Conservation (phyloP, 2,797 vertebrate species). For the Myotis findleyi region DNA sequence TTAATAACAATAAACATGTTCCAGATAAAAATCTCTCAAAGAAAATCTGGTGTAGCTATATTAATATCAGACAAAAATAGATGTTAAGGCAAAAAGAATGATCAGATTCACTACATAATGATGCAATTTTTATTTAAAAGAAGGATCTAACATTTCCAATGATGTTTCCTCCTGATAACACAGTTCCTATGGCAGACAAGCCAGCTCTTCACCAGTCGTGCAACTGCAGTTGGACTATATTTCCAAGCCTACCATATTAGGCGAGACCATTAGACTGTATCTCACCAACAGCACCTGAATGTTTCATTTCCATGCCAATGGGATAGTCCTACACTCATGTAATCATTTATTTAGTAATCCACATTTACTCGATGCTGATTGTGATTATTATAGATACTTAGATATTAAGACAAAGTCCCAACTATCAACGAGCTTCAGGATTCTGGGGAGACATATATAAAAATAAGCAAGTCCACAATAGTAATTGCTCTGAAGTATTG, state of each 20-base stretch:
- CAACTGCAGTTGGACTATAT: not conserved
- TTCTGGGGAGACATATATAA: not conserved
- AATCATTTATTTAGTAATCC: not conserved
- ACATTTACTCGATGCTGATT: not conserved
- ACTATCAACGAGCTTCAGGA: not conserved
- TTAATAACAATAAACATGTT: not conserved
- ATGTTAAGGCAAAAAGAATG: not conserved
- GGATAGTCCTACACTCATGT: not conserved
- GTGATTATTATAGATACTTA: not conserved
- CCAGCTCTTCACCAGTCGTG: not conserved
- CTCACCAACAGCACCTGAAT: not conserved
- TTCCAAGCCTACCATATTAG: not conserved
- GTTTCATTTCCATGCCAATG: not conserved
- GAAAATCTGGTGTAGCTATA: not conserved
- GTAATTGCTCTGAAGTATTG: not conserved
- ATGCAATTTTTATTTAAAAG: not conserved
- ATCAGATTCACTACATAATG: constrained; percentile 14
- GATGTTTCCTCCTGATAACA: not conserved
- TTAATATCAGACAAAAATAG: constrained; percentile 11
- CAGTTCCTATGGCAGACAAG: not conserved
- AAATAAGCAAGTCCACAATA: not conserved
- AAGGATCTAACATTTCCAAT: not conserved
- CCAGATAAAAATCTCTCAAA: not conserved
- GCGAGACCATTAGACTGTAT: not conserved
- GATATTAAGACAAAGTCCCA: not conserved